A percentile compares a stretch with the other conserved stretches of the same genome.
Evolutionary conservation across 2,113 vertebrate species (phyloP).

Genomic region (Garra rufa): DNA sequence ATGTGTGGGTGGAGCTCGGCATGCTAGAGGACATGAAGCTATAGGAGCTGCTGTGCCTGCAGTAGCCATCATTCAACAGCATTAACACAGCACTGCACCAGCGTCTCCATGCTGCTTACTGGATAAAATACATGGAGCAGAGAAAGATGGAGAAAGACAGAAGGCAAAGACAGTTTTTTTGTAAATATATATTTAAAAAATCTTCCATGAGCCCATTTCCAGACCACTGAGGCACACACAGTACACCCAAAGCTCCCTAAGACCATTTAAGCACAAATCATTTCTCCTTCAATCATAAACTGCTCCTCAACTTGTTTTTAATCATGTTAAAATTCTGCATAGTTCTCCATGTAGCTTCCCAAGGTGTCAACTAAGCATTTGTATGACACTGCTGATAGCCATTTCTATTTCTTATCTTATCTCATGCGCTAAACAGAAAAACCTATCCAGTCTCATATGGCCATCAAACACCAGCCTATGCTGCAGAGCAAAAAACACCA

Average conservation of each 20-base stretch:
- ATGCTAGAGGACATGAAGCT: slow-evolving; percentile 20
- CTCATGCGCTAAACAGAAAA: slow-evolving; percentile 26
- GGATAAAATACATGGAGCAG: neutral
- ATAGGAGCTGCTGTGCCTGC: slow-evolving; percentile 22
- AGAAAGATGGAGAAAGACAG: neutral
- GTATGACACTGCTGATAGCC: neutral
- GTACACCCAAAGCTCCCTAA: neutral
- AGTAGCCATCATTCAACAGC: slow-evolving; percentile 17
- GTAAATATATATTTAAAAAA: too few species aligned
- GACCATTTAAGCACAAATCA: neutral
- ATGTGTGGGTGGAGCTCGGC: neutral
- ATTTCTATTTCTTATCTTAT: slow-evolving; percentile 8
- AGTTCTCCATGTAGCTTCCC: neutral
- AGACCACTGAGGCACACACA: neutral
- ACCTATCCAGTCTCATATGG: neutral
- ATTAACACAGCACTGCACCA: slow-evolving; percentile 26
- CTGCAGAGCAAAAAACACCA: neutral
- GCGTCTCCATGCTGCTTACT: slow-evolving; percentile 1
- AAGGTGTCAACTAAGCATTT: neutral
- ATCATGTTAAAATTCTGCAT: neutral
- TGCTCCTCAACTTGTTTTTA: neutral
- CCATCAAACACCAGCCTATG: neutral
- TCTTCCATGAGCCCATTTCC: neutral
- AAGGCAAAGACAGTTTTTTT: neutral
- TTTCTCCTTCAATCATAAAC: neutral